Evolutionary conservation across 2,113 vertebrate species (phyloP).

Genomic region (Chinchilla lanigera): DNA sequence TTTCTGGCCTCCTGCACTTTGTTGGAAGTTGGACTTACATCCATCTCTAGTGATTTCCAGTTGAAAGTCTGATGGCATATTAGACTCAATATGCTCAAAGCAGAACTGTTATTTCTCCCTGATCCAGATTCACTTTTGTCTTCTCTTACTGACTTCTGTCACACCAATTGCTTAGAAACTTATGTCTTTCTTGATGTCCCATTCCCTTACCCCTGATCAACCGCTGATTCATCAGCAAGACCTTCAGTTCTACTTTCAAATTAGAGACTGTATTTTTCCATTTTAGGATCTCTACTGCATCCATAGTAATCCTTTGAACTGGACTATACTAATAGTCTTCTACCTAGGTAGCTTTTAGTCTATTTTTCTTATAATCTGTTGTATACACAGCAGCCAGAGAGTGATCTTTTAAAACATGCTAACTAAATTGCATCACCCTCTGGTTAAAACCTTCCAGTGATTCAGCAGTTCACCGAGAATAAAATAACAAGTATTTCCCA

Average conservation of each 20-base stretch:
- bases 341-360: neutral
- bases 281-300: neutral
- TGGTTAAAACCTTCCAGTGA: neutral
- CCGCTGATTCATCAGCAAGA: neutral
- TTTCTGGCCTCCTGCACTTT: neutral
- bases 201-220: neutral
- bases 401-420: neutral
- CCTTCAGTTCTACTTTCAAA: neutral
- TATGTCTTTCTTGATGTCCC: neutral
- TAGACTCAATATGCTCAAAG: neutral
- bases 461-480: neutral
- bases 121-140: neutral
- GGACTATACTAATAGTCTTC: neutral
- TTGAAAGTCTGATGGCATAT: slow-evolving; percentile 8
- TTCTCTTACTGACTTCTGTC: neutral
- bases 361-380: neutral
- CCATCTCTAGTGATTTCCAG: slow-evolving; percentile 1
- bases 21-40: neutral
- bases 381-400: neutral
- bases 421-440: neutral
- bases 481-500: neutral
- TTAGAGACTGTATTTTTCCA: neutral
- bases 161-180: neutral
- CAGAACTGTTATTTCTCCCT: neutral
- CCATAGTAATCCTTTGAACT: neutral